These are phyloP conservation scores for Rhodophaea formosa DNA, from an alignment of 2,888 invertebrate genomes.

Conservation along the genomic window DNA sequence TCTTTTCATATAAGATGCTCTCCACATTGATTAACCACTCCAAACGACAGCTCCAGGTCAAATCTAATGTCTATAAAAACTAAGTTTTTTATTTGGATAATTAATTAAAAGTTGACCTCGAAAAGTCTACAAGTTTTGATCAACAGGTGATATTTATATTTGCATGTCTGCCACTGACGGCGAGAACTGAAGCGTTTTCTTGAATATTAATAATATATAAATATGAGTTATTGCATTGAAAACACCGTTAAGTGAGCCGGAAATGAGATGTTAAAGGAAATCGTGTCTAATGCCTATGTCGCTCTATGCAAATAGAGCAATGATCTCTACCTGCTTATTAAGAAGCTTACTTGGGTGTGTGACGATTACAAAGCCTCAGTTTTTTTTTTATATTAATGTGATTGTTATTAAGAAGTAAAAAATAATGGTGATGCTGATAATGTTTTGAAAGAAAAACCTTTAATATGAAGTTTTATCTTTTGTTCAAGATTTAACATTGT, in stretches of 20 bases:
- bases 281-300: background rate
- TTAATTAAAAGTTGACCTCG: conserved; percentile 2
- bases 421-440: too few species aligned
- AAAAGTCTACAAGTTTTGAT: conserved; percentile 1
- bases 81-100: conserved; percentile 1
- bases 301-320: background rate
- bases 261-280: background rate
- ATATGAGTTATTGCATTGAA: background rate
- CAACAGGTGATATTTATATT: conserved; percentile 16
- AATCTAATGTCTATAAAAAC: background rate
- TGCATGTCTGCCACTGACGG: conserved; percentile 9
- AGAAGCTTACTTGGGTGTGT: background rate
- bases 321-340: background rate
- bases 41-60: conserved; percentile 7
- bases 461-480: too few species aligned
- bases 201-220: background rate
- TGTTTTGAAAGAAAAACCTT: too few species aligned
- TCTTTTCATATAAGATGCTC: background rate
- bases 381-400: too few species aligned
- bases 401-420: too few species aligned
- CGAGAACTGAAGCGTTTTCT: background rate
- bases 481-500: too few species aligned
- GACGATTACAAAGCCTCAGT: background rate
- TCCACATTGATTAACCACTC: background rate
- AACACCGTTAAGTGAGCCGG: background rate